Evolutionary conservation across 2,797 vertebrate genomes (phyloP).

Genomic region (Catostomus latipinnis): DNA sequence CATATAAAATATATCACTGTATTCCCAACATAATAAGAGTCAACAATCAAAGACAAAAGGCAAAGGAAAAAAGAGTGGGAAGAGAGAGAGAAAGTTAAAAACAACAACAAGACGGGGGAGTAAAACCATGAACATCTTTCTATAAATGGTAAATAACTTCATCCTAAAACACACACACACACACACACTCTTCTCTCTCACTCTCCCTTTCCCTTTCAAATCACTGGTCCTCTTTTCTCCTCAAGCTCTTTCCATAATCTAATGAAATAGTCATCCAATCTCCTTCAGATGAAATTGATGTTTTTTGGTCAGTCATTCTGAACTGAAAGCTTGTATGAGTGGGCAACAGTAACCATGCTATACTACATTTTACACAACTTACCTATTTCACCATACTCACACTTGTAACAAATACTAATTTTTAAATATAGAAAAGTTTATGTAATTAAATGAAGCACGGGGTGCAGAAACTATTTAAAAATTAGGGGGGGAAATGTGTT

Average conservation of each 20-base stretch:
- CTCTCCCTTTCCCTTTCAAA: constrained; percentile 61
- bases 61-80: constrained; percentile 21
- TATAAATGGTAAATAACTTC: no score
- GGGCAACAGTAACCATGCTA: no score
- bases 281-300: constrained; percentile 43
- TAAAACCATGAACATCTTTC: constrained; percentile 65
- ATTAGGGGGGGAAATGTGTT: no score
- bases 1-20: background rate
- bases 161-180: constrained; percentile 54
- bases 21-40: background rate
- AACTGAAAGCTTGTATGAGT: no score
- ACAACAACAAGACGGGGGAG: constrained; percentile 44
- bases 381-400: no score
- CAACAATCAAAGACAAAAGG: constrained; percentile 28
- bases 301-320: constrained; percentile 4
- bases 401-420: no score
- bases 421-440: no score
- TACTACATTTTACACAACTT: no score
- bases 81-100: constrained; percentile 46
- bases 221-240: constrained; percentile 55
- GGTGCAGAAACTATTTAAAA: no score
- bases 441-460: no score
- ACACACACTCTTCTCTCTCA: constrained; percentile 52
- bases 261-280: constrained; percentile 52
- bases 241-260: constrained; percentile 58